Evolutionary conservation across 2,113 vertebrate species (phyloP), one percentile per base, ranked within the genome.

Genomic region (Boulengeromyrus knoepffleri): DNA sequence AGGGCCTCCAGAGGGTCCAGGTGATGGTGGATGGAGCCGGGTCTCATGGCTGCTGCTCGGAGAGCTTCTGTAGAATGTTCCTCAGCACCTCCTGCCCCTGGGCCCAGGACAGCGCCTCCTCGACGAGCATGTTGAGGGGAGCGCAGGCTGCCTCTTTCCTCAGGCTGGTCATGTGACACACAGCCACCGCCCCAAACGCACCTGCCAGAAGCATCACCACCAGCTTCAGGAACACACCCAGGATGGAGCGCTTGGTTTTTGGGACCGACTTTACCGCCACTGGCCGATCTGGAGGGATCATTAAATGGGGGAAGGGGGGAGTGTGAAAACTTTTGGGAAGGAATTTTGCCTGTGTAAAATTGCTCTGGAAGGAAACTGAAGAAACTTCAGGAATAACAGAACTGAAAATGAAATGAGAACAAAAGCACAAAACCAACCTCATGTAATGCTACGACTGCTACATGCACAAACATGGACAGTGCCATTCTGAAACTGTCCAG

Each of bases 151-250:
- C 94, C 53, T 97, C 96, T 52, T 66, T 96, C 83, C 92, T 95
- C 91, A 99, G 95, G 92, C 97, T 96, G 0, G 97, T 98, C 93
- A 97, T 90, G 80, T 92, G 96, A 92, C 98, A 99, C 24, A 93
- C 93, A 0, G 95, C 95, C 56, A 97, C 91, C 0, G 94, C 88
- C 0, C 93, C 95, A 0, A 95, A 93, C 84, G 95, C 84, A 27
- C 96, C 95, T 13, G 98, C 58, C 17, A 97, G 90, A 92, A 96
- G 93, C 3, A 97, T 92, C 88, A 95, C 90, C 92, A 96, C 93
- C 87, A 88, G 53, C 87, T 95, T 95, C 94, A 97, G 93, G 94
- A 96, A 66, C 94, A 95, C 0, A 91, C 95, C 93, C 3, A 93
- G 46, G 50, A 94, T 19, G 5, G 95, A 95, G 5, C 91, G 94